Percentiles rank a stretch among this genome's conserved stretches.
phyloP scores from a whole-genome alignment of 2,888 invertebrate genomes.

The Incurvaria masculella region DNA sequence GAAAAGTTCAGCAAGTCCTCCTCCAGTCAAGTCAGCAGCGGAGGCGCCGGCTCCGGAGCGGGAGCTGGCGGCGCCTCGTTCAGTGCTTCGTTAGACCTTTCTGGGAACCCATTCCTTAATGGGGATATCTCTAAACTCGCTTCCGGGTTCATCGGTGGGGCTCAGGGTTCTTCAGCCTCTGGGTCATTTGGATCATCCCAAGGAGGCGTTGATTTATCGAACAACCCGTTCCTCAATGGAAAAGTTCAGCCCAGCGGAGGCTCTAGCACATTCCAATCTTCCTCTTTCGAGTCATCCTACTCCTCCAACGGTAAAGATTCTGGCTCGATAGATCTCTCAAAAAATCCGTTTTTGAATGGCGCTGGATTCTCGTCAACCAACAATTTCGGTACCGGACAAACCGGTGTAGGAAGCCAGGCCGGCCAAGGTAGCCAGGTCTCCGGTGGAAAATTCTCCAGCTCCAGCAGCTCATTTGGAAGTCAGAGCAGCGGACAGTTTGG shows the following conservation, averaged over 20 bases:
- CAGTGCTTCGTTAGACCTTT: slow-evolving; percentile 23
- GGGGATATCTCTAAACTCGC: slow-evolving; percentile 28
- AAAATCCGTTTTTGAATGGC: slow-evolving; percentile 35
- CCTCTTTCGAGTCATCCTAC: slow-evolving; percentile 28
- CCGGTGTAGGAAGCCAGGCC: not conserved
- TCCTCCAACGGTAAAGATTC: slow-evolving; percentile 21
- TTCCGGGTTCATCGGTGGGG: slow-evolving; percentile 6
- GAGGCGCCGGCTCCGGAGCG: slow-evolving; percentile 16
- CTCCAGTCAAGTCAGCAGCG: slow-evolving; percentile 28
- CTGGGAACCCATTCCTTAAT: slow-evolving; percentile 33
- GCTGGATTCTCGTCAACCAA: no score
- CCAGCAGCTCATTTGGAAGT: not conserved
- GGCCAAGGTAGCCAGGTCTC: not conserved
- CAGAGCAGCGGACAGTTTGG: no score
- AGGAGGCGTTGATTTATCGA: slow-evolving; percentile 19
- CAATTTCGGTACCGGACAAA: no score
- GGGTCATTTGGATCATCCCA: not conserved
- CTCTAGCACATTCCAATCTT: slow-evolving; percentile 23
- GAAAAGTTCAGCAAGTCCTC: slow-evolving; percentile 38
- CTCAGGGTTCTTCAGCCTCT: slow-evolving; percentile 2
- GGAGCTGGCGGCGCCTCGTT: slow-evolving; percentile 18
- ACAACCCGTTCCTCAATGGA: slow-evolving; percentile 26
- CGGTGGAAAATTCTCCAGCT: not conserved
- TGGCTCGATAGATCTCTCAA: slow-evolving; percentile 30
- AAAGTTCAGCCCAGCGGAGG: slow-evolving; percentile 12